A percentile compares a stretch with the other conserved stretches of the same genome.
Conservation (phyloP, 2,888 invertebrate species). For the Noctua janthina region DNA sequence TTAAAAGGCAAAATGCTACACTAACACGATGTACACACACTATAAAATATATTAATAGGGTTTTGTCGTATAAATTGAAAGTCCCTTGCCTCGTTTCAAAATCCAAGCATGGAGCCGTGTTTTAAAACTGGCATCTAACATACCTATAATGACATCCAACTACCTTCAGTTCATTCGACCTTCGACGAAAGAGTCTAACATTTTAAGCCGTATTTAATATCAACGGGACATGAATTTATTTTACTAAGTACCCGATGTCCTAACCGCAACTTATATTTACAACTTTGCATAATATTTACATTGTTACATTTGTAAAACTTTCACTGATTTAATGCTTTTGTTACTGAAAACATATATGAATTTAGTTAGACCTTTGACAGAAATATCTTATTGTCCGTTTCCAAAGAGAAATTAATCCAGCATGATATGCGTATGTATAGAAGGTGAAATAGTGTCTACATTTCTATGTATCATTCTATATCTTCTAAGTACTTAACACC, state of each 20-base stretch:
- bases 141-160: conserved; percentile 45
- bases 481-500: conserved; percentile 75
- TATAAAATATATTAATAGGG: conserved; percentile 63
- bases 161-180: conserved; percentile 52
- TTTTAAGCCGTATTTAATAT: conserved; percentile 61
- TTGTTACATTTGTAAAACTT: conserved; percentile 41
- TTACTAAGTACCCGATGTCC: conserved; percentile 38
- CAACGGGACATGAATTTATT: conserved; percentile 34
- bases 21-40: conserved; percentile 62
- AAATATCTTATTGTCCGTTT: conserved; percentile 69
- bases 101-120: conserved; percentile 12
- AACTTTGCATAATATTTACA: conserved; percentile 73
- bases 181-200: conserved; percentile 50
- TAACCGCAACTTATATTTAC: conserved; percentile 67
- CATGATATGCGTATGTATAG: conserved; percentile 52
- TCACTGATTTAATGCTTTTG: conserved; percentile 25
- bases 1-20: conserved; percentile 67
- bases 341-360: conserved; percentile 43
- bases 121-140: conserved; percentile 32
- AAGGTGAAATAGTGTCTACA: conserved; percentile 55
- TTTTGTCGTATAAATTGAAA: conserved; percentile 61
- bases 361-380: conserved; percentile 65
- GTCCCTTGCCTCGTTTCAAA: conserved; percentile 39
- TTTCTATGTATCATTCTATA: conserved; percentile 50
- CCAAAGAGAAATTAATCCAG: conserved; percentile 52